Base-by-base conservation (phyloP, 2,888 invertebrate genomes). In the Teinopalpus imperialis region DNA sequence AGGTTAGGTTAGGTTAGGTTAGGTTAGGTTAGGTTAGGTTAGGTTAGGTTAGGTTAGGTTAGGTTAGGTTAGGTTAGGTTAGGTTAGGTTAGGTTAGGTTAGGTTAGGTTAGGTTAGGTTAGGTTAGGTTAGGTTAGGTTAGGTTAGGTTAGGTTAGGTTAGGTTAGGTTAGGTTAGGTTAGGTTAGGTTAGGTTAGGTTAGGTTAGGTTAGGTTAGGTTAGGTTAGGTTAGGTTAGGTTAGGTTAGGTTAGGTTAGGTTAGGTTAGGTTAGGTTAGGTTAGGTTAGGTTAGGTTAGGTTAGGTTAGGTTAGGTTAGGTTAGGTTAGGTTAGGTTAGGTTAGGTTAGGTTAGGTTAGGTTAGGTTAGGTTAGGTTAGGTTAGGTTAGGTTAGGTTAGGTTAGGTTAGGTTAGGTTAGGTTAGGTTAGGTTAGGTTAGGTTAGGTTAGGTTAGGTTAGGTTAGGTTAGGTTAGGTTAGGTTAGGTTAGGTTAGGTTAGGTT, bases 31-130 rank as follows among this genome's bases (percentile, higher is more conserved):
- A 27, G 39, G 39, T 39, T 29, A 29, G 39, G 29, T 39, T 39
- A 39, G 39, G 27, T 27, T 27, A 27, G 26, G 26, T 39, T 39
- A 39, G 39, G 39, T 39, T 39, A 39, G 39, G 39, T 39, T 39
- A 39, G 39, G 39, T 39, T 39, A 39, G 39, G 39, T 39, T 39
- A 39, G 39, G 39, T 39, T 39, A 39, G 39, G 39, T 39, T 39
- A 39, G 39, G 39, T 39, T 39, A 39, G 39, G 39, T 39, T 39
- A 39, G 39, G 39, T 39, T 39, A 37, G 37, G 37, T 37, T 37
- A 37, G 37, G 37, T 37, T 37, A 37, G 37, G 37, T 37, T 37
- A 37, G 37, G 37, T 37, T 37, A 37, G 37, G 37, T 37, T 37
- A 37, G 37, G 37, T 37, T 37, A 37, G 37, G 37, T 37, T 37